Conservation (phyloP, 2,113 vertebrate species). For the Furnarius figulus region DNA sequence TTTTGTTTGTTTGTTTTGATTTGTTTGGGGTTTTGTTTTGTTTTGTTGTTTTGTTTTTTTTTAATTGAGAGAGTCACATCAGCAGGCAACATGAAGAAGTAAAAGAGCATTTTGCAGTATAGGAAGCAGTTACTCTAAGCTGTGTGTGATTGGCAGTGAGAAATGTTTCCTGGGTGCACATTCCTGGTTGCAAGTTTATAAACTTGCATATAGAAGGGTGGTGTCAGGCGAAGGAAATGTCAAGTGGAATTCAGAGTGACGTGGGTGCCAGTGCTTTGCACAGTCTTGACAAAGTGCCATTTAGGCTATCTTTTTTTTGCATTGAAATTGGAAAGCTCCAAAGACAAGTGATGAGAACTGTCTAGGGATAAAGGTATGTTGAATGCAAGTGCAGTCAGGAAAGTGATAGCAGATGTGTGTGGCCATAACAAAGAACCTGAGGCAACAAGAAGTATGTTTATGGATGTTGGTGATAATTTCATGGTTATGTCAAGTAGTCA, state of each 20-base stretch:
- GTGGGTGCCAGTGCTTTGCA: not conserved
- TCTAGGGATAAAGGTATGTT: constrained; percentile 77
- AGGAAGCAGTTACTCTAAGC: not conserved
- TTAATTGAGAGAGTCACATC: not conserved
- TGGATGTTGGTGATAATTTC: not conserved
- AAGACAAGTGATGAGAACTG: constrained; percentile 71
- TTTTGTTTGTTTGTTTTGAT: not conserved
- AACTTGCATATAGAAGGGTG: not conserved
- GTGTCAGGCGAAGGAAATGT: not conserved
- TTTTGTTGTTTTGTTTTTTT: not conserved
- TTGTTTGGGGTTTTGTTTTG: too few relatives aligned
- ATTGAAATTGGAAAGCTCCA: constrained; percentile 32
- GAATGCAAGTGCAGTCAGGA: not conserved
- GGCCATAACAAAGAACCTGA: not conserved
- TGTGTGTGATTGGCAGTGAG: not conserved
- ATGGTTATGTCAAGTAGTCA: not conserved
- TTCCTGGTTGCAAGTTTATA: not conserved
- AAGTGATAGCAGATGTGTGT: not conserved
- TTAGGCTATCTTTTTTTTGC: not conserved
- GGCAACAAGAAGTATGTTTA: not conserved
- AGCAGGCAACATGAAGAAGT: not conserved
- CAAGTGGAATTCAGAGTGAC: not conserved
- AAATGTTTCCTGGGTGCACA: not conserved
- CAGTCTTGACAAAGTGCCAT: not conserved
- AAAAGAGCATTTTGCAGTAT: not conserved